Percentiles rank a stretch among this genome's conserved stretches.
Evolutionary conservation across 2,888 invertebrate genomes (phyloP).

Genomic region (Andrena bucephala): DNA sequence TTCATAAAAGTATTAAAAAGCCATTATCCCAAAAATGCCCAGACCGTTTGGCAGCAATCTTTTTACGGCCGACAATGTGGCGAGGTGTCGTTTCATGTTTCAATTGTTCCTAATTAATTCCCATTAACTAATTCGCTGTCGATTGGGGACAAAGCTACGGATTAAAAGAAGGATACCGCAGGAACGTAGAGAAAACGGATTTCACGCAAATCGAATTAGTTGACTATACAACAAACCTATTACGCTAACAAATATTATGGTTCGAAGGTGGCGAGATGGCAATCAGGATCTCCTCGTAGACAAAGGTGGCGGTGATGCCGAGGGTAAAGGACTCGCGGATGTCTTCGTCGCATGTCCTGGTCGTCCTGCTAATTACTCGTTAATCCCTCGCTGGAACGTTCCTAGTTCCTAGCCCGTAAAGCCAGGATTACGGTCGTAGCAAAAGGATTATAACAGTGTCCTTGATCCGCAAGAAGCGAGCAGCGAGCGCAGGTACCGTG

Average conservation of each 20-base stretch:
- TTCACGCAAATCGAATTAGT: not conserved
- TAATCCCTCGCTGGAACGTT: slow-evolving; percentile 58
- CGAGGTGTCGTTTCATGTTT: not conserved
- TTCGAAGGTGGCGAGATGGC: slow-evolving; percentile 7
- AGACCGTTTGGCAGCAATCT: not conserved
- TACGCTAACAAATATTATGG: not conserved
- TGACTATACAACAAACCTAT: not conserved
- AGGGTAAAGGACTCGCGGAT: slow-evolving; percentile 4
- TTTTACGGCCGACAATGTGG: not conserved
- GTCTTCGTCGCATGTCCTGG: slow-evolving; percentile 42
- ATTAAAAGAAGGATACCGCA: not conserved
- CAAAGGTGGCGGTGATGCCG: slow-evolving; percentile 1
- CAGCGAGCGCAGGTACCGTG: slow-evolving; percentile 33
- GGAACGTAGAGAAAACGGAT: not conserved
- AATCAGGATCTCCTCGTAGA: slow-evolving; percentile 20
- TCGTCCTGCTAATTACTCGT: slow-evolving; percentile 65
- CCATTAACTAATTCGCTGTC: not conserved
- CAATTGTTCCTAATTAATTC: not conserved
- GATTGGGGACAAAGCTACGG: no score
- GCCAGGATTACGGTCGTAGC: slow-evolving; percentile 57
- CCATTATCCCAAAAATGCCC: not conserved
- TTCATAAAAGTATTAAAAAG: not conserved
- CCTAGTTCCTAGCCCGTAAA: slow-evolving; percentile 46
- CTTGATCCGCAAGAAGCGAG: slow-evolving; percentile 52
- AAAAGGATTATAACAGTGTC: slow-evolving; percentile 62